A percentile compares a stretch with the other conserved stretches of the same genome.
These are phyloP conservation scores for Sitobion miscanthi DNA, from an alignment of 1,140 invertebrate species.

Conservation along the genomic window DNA sequence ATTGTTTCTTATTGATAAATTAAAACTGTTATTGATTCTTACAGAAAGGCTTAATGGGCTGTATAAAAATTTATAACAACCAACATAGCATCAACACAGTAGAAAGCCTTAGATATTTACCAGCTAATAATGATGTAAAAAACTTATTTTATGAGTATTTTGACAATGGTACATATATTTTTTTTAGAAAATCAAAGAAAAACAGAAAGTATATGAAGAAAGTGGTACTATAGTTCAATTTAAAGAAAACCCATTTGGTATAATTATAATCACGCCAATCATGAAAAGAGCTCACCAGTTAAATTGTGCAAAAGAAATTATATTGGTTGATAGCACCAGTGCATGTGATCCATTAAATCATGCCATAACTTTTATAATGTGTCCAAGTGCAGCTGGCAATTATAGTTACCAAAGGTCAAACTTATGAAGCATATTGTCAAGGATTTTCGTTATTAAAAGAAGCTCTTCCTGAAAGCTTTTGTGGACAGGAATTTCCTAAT, in stretches of 20 bases:
- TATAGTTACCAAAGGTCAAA: conserved; percentile 12
- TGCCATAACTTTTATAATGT: not conserved
- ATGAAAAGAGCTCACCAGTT: conserved; percentile 11
- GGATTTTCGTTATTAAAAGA: not conserved
- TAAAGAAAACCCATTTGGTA: not conserved
- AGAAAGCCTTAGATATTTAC: not conserved
- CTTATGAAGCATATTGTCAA: not conserved
- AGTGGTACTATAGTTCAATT: not conserved
- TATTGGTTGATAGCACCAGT: conserved; percentile 6
- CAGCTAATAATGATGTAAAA: not conserved
- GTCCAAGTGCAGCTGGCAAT: not conserved
- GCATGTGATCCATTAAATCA: too few relatives aligned
- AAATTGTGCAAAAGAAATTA: conserved; percentile 6
- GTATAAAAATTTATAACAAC: not conserved
- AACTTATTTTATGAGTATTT: not conserved
- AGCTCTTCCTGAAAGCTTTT: too few relatives aligned
- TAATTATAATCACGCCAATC: not conserved
- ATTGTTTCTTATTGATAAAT: too few relatives aligned
- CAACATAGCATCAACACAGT: not conserved
- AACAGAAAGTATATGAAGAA: conserved; percentile 4
- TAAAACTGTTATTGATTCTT: not conserved
- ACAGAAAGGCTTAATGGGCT: not conserved
- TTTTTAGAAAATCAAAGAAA: conserved; percentile 14
- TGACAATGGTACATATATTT: not conserved
- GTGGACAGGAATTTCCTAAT: too few relatives aligned